Base-by-base conservation (phyloP, 2,888 invertebrate genomes). In the Acanthosepion lycidas region DNA sequence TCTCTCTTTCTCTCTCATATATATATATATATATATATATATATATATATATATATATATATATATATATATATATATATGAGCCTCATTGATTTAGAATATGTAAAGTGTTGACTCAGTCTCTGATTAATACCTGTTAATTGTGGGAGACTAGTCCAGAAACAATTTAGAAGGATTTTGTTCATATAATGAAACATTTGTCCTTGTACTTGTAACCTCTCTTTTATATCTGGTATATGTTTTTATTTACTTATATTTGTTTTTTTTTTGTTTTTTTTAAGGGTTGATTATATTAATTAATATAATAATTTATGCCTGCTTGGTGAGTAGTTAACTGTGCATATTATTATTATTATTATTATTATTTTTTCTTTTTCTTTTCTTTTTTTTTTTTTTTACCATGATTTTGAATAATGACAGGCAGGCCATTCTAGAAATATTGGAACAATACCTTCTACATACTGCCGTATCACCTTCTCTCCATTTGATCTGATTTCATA, bases 91-190 rank as follows among this genome's bases (percentile, higher is more conserved):
- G 78, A 78, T 78, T 78, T 78, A n/a, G 78, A 78, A 78, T 78
- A 33, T 78, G 15, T n/a, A 33, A 78, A n/a, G n/a, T 78, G n/a
- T n/a, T 78, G 4, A 33, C 33, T 18, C n/a, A 78, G 1, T n/a
- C 78, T 78, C 78, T 78, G n/a, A 78, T 78, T 78, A 78, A n/a
- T 33, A n/a, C 78, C 18, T 78, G n/a, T 78, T 78, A n/a, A 78
- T 12, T 78, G 18, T n/a, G 78, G n/a, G 78, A 42, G 42, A 78
- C 78, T 33, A 78, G 78, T 78, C n/a, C 33, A 33, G 15, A 78
- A 78, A n/a, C 78, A 78, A 78, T 78, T 78, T 78, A 78, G n/a
- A 78, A 33, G 78, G 78, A 78, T 78, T 78, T 78, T 33, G n/a
- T 78, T 12, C 78, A n/a, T 78, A 18, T 78, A 78, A 78, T 78